phyloP scores from a whole-genome alignment of 2,797 vertebrate genomes.

The Hoplostethus mediterraneus region DNA sequence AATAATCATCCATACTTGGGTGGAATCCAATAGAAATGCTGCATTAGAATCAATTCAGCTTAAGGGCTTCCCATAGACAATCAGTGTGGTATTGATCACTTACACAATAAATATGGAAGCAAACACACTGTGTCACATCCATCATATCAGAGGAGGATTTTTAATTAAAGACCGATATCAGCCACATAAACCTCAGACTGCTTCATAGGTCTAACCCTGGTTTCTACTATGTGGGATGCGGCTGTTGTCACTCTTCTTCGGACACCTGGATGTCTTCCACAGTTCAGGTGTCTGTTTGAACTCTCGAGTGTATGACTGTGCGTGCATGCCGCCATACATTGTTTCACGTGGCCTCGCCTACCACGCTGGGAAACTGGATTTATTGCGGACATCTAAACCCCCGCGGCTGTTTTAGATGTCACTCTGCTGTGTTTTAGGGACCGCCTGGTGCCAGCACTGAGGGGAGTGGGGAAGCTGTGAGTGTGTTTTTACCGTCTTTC shows the following conservation, averaged over 20 bases:
- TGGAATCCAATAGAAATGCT: no score
- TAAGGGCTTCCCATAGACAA: no score
- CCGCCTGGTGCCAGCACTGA: constrained; percentile 80
- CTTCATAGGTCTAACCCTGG: background rate
- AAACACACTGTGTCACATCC: background rate
- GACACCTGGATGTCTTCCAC: background rate
- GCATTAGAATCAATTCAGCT: no score
- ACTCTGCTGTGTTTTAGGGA: constrained; percentile 83
- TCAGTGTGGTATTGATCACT: no score
- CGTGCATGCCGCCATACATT: constrained; percentile 30
- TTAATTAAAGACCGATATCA: background rate
- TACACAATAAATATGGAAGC: no score
- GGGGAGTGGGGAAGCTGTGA: constrained; percentile 86
- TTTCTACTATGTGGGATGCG: background rate
- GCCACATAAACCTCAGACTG: background rate
- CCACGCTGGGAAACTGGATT: constrained; percentile 37
- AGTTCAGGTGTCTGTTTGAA: constrained; percentile 14
- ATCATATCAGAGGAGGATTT: background rate
- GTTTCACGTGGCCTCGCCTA: constrained; percentile 15
- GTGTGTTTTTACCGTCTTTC: constrained; percentile 64
- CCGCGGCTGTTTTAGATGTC: constrained; percentile 64
- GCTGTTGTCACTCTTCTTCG: background rate
- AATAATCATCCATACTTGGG: no score
- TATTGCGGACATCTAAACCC: constrained; percentile 57
- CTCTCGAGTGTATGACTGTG: background rate